These are phyloP conservation scores for Elephantulus edwardii DNA, from an alignment of 2,113 vertebrate genomes.

Conservation along the genomic window DNA sequence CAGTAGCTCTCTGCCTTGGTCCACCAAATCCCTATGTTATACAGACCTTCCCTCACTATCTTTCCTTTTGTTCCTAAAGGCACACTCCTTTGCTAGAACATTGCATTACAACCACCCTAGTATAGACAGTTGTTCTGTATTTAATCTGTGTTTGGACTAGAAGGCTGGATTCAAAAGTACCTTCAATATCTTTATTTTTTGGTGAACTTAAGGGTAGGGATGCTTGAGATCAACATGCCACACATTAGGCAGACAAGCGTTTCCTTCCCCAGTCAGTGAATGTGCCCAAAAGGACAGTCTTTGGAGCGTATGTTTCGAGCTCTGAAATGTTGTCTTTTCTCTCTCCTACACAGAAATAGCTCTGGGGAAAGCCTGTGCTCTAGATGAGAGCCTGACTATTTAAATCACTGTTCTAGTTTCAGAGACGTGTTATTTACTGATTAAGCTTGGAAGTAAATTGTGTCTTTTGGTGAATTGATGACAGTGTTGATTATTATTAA, in stretches of 20 bases:
- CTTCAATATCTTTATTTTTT: neutral
- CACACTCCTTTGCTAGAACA: neutral
- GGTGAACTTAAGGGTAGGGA: neutral
- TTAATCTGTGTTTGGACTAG: neutral
- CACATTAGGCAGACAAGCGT: neutral
- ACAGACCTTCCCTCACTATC: neutral
- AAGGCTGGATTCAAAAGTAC: constrained; percentile 22
- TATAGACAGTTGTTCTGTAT: constrained; percentile 30
- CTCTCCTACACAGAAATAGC: constrained; percentile 22
- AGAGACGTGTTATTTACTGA: constrained; percentile 51
- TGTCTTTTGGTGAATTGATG: constrained; percentile 53
- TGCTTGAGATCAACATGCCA: neutral
- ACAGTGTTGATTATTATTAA: constrained; percentile 39
- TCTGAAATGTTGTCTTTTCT: constrained; percentile 1
- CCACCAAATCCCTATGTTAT: neutral
- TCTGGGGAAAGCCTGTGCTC: neutral
- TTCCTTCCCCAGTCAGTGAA: constrained; percentile 6
- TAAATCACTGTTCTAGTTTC: constrained; percentile 42
- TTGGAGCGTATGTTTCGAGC: neutral
- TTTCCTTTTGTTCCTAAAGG: neutral
- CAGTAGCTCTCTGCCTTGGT: neutral
- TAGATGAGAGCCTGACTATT: constrained; percentile 29
- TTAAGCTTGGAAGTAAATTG: constrained; percentile 46
- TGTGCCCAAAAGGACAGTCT: neutral
- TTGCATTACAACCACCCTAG: neutral